Base-by-base conservation (phyloP, 2,113 vertebrate genomes). In the Oncorhynchus tshawytscha region DNA sequence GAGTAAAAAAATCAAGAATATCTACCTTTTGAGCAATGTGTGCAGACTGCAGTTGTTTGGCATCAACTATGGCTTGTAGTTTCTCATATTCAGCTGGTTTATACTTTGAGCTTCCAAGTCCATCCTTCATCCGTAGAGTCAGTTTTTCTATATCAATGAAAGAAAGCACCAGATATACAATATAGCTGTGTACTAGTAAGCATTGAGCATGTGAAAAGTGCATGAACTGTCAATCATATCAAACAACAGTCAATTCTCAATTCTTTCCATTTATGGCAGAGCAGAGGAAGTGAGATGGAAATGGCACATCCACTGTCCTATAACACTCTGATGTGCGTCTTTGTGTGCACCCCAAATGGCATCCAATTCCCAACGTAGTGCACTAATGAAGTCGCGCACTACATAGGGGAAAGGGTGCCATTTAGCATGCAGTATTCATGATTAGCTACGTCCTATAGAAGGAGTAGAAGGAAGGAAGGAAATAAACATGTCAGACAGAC, bases 11-110 rank as follows among this genome's bases (percentile, higher is more conserved):
- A 31, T 81, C 48, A 45, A 45, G 51, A 54, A 51, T 71, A 78
- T 70, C 70, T 94, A 98, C 97, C 95, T 96, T 96, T 85, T 93
- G 82, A 51, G 94, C 92, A 82, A 92, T 92, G 78, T 91, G 82
- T 84, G 90, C 90, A 82, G 92, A 94, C 49, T 92, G 82, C 76
- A 85, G 87, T 80, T 94, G 95, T 84, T 94, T 95, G 70, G 86
- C 91, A 66, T 94, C 89, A 77, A 95, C 83, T 85, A 96, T 88
- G 45, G 94, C 92, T 69, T 82, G 85, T 0, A 98, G 85, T 70
- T 90, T 91, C 74, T 94, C 81, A 81, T 96, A 97, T 85, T 96
- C 93, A 74, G 90, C 82, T n/a, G 93, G 94, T 84, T 95, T 96
- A 78, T 93, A 95, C 39, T 45, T 96, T 79, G 74, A 88, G 65